Percentiles rank a stretch among this genome's conserved stretches.
Conservation (phyloP, 2,888 invertebrate species). For the Diarsia dahlii region DNA sequence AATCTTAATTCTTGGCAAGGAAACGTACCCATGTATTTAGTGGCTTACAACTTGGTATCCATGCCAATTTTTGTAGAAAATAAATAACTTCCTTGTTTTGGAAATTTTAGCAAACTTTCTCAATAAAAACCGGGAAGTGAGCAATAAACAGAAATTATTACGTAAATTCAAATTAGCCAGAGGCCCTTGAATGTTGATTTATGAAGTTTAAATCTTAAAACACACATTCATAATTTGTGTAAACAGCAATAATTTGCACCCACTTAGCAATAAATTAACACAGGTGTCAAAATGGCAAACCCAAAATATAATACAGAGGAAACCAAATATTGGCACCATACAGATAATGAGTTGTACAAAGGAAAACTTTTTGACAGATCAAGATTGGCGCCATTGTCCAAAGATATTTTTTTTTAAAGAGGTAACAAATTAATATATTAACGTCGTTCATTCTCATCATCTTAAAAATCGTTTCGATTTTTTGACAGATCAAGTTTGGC, state of each 20-base stretch:
- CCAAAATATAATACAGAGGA: background rate
- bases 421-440: background rate
- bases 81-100: conserved; percentile 9
- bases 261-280: background rate
- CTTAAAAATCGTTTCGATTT: background rate
- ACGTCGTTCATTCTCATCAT: no score
- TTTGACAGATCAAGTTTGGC: background rate
- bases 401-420: background rate
- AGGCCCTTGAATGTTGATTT: conserved; percentile 28
- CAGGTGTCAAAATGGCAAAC: background rate
- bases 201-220: background rate
- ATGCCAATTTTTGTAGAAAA: conserved; percentile 31
- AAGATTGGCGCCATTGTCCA: conserved; percentile 11
- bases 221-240: background rate
- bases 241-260: background rate
- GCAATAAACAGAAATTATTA: background rate
- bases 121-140: conserved; percentile 16
- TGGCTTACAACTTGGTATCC: background rate
- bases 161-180: conserved; percentile 5
- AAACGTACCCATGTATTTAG: conserved; percentile 20
- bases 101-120: background rate
- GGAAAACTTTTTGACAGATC: background rate
- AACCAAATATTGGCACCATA: background rate
- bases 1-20: conserved; percentile 32
- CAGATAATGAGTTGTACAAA: background rate